These are phyloP conservation scores for Oxystoma pomonae DNA, from an alignment of 2,888 invertebrate genomes.

Conservation along the genomic window DNA sequence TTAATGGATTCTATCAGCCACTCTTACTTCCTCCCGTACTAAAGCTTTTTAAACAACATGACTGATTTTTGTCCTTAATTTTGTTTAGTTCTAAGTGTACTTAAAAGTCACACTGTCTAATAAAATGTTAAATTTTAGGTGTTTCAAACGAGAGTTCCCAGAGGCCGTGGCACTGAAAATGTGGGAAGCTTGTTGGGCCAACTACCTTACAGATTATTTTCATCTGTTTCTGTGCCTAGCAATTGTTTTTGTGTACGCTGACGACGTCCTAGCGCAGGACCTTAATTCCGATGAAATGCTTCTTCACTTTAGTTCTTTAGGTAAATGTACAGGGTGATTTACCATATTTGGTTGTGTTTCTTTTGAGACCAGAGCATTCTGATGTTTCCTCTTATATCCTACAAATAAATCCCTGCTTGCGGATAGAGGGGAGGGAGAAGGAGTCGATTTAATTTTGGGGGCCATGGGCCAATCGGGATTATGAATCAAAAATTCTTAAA, in stretches of 20 bases:
- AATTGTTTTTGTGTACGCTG: conserved; percentile 88
- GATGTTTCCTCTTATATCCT: no score
- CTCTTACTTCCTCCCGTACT: no score
- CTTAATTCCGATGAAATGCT: conserved; percentile 92
- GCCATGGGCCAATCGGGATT: no score
- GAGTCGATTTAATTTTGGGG: no score
- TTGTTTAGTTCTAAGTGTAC: background rate
- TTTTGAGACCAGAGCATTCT: no score
- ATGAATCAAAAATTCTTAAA: no score
- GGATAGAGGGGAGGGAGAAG: no score
- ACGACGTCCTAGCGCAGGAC: conserved; percentile 89
- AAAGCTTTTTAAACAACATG: background rate
- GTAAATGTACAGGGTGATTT: no score
- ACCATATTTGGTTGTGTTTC: no score
- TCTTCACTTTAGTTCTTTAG: conserved; percentile 88
- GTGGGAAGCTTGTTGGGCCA: conserved; percentile 98
- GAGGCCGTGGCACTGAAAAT: conserved; percentile 83
- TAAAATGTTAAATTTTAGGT: conserved; percentile 52
- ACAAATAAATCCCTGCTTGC: no score
- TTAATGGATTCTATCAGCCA: no score
- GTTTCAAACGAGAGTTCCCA: conserved; percentile 89
- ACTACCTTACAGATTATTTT: conserved; percentile 94
- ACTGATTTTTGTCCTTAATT: background rate
- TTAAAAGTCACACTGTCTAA: background rate
- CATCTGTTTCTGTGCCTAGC: conserved; percentile 92